Evolutionary conservation across 2,113 vertebrate genomes (phyloP), one percentile per base, ranked within the genome.

Genomic region (Echinops telfairi): DNA sequence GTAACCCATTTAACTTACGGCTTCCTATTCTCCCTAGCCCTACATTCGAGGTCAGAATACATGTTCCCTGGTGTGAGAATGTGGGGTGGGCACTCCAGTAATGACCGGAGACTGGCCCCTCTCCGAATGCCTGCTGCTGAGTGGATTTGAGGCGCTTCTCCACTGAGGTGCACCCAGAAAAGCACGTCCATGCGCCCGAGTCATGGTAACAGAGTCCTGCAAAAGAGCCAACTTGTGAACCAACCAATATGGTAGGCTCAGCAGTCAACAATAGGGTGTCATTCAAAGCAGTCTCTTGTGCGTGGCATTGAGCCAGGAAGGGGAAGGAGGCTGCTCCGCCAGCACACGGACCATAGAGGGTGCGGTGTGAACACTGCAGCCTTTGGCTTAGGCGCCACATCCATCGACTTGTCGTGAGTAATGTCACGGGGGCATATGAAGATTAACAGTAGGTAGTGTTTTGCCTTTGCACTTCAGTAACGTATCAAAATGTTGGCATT

Each of bases 401-500:
- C 27, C 33, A 23, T 64, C 60, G 11, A 29, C n/a, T 38, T 40
- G 66, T 73, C 78, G 3, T 12, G 38, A n/a, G 38, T 17, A 31
- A 0, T 3, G 68, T 58, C 83, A 86, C 16, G 53, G 36, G 14
- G 2, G 14, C 47, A 27, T 10, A 1, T 33, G 31, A 88, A 64
- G 87, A 70, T 79, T 25, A 57, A 88, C 29, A 73, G 73, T n/a
- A 66, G 66, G 47, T 25, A 38, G 20, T 78, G 60, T 90, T 88
- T 90, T 82, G 38, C 73, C 19, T 36, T 36, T 29, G 1, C 33
- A 6, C 29, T 85, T 92, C 40, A 29, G 12, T 33, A 73, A 71
- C 82, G 86, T 66, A 91, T 73, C 81, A 88, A 64, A 92, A 31
- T 47, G 43, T 53, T 89, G 79, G 25, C 92, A 95, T 83, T 80